phyloP scores from a whole-genome alignment of 2,888 invertebrate genomes.

The Orchesellides sinensis region DNA sequence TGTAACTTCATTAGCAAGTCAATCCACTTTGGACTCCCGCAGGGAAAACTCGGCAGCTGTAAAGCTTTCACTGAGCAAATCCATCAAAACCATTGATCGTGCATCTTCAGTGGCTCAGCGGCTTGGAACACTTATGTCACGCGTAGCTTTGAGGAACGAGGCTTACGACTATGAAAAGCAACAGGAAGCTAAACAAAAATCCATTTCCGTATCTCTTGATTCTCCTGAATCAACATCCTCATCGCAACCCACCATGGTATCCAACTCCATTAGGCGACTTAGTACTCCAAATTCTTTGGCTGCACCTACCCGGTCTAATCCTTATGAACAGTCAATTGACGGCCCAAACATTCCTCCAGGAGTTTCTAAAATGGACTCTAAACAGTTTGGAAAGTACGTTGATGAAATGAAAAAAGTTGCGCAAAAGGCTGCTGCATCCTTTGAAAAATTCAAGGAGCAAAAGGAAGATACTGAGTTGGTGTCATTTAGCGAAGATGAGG shows the following conservation, averaged over 20 bases:
- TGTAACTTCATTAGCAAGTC: not conserved
- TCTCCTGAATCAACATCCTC: too few relatives aligned
- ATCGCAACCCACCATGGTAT: not conserved
- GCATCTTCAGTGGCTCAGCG: constrained; percentile 62
- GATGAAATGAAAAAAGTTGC: constrained; percentile 56
- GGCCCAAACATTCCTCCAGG: constrained; percentile 12
- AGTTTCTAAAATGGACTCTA: constrained; percentile 29
- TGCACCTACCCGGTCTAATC: not conserved
- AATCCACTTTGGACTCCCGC: not conserved
- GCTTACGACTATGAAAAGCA: constrained; percentile 33
- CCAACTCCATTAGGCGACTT: not conserved
- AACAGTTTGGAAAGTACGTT: constrained; percentile 44
- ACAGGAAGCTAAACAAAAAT: constrained; percentile 22
- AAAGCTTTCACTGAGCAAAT: constrained; percentile 33
- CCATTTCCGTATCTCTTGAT: not conserved
- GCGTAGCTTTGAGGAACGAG: constrained; percentile 45
- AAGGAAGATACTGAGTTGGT: not conserved
- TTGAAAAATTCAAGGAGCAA: constrained; percentile 41
- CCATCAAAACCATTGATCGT: constrained; percentile 60
- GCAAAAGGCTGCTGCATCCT: constrained; percentile 48
- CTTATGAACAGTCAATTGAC: not conserved
- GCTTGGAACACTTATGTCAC: constrained; percentile 59
- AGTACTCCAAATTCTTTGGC: not conserved
- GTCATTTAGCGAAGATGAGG: constrained; percentile 22
- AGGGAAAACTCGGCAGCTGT: constrained; percentile 1